phyloP scores from a whole-genome alignment of 1,140 invertebrate genomes.

The Penaeus chinensis region DNA sequence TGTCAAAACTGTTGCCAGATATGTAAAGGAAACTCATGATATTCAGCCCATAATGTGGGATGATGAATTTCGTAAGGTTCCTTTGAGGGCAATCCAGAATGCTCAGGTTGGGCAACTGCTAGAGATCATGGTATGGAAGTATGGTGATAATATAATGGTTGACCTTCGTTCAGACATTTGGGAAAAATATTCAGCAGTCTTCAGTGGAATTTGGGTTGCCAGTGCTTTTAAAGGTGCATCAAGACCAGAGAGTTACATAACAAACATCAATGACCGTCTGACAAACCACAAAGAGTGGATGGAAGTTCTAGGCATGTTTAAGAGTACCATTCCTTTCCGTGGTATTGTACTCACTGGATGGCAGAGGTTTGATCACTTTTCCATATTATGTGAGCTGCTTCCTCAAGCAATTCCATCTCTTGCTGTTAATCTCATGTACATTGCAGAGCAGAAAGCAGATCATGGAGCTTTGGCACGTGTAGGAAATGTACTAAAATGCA shows the following conservation, averaged over 20 bases:
- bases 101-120: constrained; percentile 79
- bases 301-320: constrained; percentile 65
- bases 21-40: constrained; percentile 68
- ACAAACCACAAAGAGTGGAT: constrained; percentile 71
- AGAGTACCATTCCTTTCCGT: constrained; percentile 71
- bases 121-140: constrained; percentile 88
- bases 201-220: constrained; percentile 90
- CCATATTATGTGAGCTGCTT: constrained; percentile 90
- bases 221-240: constrained; percentile 85
- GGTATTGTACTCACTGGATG: constrained; percentile 73
- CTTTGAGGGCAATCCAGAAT: constrained; percentile 69
- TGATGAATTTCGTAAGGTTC: constrained; percentile 87
- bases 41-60: constrained; percentile 87
- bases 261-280: constrained; percentile 70
- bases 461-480: constrained; percentile 71
- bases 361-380: constrained; percentile 92
- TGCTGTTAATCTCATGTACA: constrained; percentile 74
- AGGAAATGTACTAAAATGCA: constrained; percentile 73
- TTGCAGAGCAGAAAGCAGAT: constrained; percentile 75
- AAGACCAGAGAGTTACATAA: constrained; percentile 67
- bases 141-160: constrained; percentile 75
- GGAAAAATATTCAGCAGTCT: constrained; percentile 84
- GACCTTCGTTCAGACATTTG: constrained; percentile 75
- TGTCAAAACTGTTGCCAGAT: constrained; percentile 67
- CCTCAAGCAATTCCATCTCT: constrained; percentile 84